Base-by-base conservation (phyloP, 2,113 vertebrate species). In the Sebastes fasciatus region DNA sequence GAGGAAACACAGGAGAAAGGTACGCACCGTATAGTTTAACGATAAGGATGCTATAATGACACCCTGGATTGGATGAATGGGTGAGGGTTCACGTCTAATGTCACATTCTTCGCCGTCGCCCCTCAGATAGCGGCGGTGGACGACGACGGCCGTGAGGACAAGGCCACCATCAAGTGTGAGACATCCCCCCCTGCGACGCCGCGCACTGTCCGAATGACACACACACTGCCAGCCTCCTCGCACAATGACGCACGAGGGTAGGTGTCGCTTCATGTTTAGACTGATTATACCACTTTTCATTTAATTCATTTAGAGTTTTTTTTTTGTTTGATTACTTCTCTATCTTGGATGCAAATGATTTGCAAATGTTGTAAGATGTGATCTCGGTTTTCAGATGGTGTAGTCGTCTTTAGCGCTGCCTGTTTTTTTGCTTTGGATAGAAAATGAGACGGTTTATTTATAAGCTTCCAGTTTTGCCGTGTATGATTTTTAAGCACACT, bases 121-220 rank as follows among this genome's bases (percentile, higher is more conserved):
- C 21, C 12, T 66, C 93, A 98, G 98, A 99, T 99, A 80, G 98
- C 98, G 45, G 97, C 99, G 4, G 98, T 98, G 78, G 98, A 99
- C 74, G 98, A 99, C 93, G 98, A 99, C 68, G 97, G 97, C 4
- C 96, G 94, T 57, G 98, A 99, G 92, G 98, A 99, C 92, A 99
- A 99, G 95, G 97, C 98, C 78, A 99, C 98, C 66, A 99, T 99
- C 90, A 99, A 99, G 94, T 99, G 98, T 89, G 98, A 99, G 96
- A 99, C 98, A 4, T 99, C 98, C 64, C 98, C 98, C 65, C 98
- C 98, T 62, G 89, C 98, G 4, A 99, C 98, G 19, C 98, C 98
- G 1, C 96, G 98, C 92, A 96, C 97, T 8, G 93, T 98, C 85
- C 96, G 98, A 89, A 98, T 99, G 98, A 98, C 98, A 63, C 98